Evolutionary conservation across 2,888 invertebrate genomes (phyloP).

Genomic region (Tuta absoluta): DNA sequence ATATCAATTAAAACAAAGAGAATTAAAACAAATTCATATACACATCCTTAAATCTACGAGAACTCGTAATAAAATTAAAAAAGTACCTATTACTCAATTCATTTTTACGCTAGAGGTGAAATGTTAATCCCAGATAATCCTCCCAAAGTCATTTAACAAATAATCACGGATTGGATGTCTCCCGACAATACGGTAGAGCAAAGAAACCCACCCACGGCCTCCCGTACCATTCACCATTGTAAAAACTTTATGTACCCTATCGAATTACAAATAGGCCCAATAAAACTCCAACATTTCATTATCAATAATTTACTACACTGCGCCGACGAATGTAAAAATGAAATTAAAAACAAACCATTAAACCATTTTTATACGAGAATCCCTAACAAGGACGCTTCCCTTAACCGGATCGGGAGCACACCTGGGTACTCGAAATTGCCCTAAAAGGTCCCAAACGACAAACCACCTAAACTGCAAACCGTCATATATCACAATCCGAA

Average conservation of each 20-base stretch:
- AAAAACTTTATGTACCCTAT: constrained; percentile 49
- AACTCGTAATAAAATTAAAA: not conserved
- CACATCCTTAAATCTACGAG: not conserved
- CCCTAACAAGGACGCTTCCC: constrained; percentile 80
- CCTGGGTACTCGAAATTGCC: constrained; percentile 79
- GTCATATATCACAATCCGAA: constrained; percentile 41
- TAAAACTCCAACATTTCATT: constrained; percentile 66
- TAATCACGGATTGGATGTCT: constrained; percentile 41
- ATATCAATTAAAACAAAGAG: no score
- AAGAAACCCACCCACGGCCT: constrained; percentile 54
- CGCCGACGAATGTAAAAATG: constrained; percentile 71
- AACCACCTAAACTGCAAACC: constrained; percentile 38
- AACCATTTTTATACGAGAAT: constrained; percentile 78
- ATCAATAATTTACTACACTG: constrained; percentile 71
- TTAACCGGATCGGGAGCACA: constrained; percentile 81
- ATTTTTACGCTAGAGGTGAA: constrained; percentile 10
- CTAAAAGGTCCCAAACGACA: constrained; percentile 80
- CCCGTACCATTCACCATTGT: constrained; percentile 46
- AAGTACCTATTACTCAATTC: not conserved
- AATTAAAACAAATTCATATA: not conserved
- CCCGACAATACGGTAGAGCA: constrained; percentile 30
- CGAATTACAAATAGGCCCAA: constrained; percentile 62
- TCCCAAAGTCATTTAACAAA: constrained; percentile 42
- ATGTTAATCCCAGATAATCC: constrained; percentile 19
- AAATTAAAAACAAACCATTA: constrained; percentile 82